These are phyloP conservation scores for Plestiodon gilberti DNA, from an alignment of 2,113 vertebrate species.

Conservation along the genomic window DNA sequence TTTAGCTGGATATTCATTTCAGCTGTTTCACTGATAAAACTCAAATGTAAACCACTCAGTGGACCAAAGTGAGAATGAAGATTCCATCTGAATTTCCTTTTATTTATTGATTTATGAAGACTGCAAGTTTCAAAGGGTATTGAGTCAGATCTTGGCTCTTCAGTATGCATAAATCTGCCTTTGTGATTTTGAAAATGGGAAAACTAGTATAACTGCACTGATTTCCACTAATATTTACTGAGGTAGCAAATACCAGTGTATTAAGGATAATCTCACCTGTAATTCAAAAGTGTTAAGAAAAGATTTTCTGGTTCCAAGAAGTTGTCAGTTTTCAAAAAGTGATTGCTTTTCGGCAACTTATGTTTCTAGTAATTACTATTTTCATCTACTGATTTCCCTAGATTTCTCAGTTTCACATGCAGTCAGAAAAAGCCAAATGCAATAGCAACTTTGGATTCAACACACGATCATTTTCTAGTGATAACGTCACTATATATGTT, in stretches of 20 bases:
- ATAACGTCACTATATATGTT: background rate
- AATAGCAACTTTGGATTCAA: background rate
- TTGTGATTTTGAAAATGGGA: background rate
- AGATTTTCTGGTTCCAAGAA: background rate
- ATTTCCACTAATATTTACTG: background rate
- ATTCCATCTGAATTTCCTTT: constrained; percentile 51
- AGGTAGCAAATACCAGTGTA: background rate
- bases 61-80: constrained; percentile 33
- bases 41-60: constrained; percentile 45
- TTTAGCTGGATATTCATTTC: constrained; percentile 39
- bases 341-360: background rate
- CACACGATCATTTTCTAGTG: background rate
- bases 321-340: background rate
- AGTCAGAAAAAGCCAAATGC: background rate
- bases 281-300: background rate
- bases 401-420: background rate
- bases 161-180: constrained; percentile 1
- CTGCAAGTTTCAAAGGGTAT: background rate
- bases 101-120: constrained; percentile 43
- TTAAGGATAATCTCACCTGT: background rate
- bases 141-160: background rate
- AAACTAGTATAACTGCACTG: background rate
- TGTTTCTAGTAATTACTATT: background rate
- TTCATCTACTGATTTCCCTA: background rate
- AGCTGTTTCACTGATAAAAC: constrained; percentile 46